These are phyloP conservation scores for Oreotrochilus melanogaster DNA, from an alignment of 2,113 vertebrate genomes.

Conservation along the genomic window DNA sequence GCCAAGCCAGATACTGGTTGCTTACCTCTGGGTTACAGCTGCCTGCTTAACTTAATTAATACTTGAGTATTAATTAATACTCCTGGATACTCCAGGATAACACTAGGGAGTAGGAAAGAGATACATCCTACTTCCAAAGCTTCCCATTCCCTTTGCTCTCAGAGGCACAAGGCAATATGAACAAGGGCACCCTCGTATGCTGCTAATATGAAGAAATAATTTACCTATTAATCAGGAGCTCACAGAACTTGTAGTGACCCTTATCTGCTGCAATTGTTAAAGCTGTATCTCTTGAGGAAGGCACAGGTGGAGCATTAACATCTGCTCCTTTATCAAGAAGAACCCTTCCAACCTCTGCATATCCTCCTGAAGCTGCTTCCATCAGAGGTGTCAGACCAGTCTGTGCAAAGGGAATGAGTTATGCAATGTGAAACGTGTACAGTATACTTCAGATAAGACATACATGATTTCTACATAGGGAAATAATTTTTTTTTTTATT, in stretches of 20 bases:
- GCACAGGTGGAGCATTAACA: slow-evolving; percentile 97
- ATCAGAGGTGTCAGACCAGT: slow-evolving; percentile 97
- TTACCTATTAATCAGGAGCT: slow-evolving; percentile 96
- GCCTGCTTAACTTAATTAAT: background rate
- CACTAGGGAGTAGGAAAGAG: background rate
- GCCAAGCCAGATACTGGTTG: background rate
- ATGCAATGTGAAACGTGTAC: background rate
- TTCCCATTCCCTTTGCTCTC: background rate
- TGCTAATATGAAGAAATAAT: background rate
- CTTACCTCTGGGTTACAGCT: background rate
- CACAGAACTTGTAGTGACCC: slow-evolving; percentile 99
- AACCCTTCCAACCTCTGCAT: slow-evolving; percentile 97
- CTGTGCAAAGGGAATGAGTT: slow-evolving; percentile 71
- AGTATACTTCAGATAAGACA: background rate
- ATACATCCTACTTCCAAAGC: background rate
- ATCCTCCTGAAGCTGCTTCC: slow-evolving; percentile 98
- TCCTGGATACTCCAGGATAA: background rate
- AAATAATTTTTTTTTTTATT: background rate
- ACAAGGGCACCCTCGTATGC: background rate
- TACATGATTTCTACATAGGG: background rate
- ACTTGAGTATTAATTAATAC: too few relatives aligned
- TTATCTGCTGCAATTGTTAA: slow-evolving; percentile 99
- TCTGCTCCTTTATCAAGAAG: slow-evolving; percentile 98
- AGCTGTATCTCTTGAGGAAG: slow-evolving; percentile 97
- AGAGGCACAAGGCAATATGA: background rate